Evolutionary conservation across 2,888 invertebrate genomes (phyloP).

Genomic region (Callyntrura guangdongensis): DNA sequence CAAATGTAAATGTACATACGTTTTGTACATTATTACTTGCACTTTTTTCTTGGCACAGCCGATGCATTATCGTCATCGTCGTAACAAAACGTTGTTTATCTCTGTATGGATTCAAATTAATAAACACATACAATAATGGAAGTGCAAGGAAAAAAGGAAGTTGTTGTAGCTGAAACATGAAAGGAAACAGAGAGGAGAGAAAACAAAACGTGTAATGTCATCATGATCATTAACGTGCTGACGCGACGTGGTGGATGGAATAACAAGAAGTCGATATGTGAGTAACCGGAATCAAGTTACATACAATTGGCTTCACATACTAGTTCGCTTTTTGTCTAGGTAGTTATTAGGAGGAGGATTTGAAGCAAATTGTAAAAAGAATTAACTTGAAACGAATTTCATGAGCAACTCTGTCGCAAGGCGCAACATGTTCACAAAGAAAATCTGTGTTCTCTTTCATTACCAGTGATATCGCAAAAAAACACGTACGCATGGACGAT

Average conservation of each 20-base stretch:
- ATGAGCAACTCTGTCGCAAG: neutral
- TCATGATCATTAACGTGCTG: slow-evolving; percentile 76
- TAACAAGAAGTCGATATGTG: slow-evolving; percentile 65
- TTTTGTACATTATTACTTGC: slow-evolving; percentile 20
- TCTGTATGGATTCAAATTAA: slow-evolving; percentile 57
- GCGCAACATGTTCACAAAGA: slow-evolving; percentile 1
- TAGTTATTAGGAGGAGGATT: slow-evolving; percentile 46
- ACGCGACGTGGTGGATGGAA: slow-evolving; percentile 62
- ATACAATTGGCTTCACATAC: slow-evolving; percentile 55
- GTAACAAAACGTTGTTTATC: slow-evolving; percentile 46
- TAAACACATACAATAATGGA: slow-evolving; percentile 45
- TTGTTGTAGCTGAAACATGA: slow-evolving; percentile 29
- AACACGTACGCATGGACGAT: neutral
- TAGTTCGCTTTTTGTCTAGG: slow-evolving; percentile 19
- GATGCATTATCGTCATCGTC: neutral
- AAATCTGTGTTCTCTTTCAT: slow-evolving; percentile 18
- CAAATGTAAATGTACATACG: neutral
- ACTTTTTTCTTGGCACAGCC: slow-evolving; percentile 41
- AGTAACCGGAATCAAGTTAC: slow-evolving; percentile 58
- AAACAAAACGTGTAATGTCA: slow-evolving; percentile 76
- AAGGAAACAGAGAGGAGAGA: slow-evolving; percentile 53
- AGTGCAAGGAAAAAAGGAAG: neutral
- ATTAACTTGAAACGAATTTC: slow-evolving; percentile 18
- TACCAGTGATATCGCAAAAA: neutral
- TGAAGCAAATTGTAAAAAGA: slow-evolving; percentile 17